A percentile compares a stretch with the other conserved stretches of the same genome.
Evolutionary conservation across 2,888 invertebrate genomes (phyloP).

Genomic region (Peribatodes rhomboidaria): DNA sequence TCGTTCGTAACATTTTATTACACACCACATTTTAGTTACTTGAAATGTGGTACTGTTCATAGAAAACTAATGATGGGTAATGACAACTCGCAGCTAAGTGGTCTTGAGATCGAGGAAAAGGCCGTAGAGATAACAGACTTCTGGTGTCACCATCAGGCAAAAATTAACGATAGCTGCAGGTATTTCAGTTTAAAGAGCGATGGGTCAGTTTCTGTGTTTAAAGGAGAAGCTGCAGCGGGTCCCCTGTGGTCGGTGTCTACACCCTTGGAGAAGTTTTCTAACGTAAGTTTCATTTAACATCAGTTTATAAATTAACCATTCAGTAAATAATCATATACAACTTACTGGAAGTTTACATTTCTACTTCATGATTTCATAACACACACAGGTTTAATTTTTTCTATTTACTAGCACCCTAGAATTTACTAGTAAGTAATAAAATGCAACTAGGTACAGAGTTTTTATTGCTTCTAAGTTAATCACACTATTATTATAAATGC

Average conservation of each 20-base stretch:
- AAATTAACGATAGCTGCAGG: conserved; percentile 84
- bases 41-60: conserved; percentile 24
- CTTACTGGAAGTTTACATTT: too few species aligned
- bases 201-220: conserved; percentile 90
- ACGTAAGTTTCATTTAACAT: conserved; percentile 83
- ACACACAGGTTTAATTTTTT: too few species aligned
- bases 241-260: conserved; percentile 88
- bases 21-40: neutral
- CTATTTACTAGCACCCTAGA: too few species aligned
- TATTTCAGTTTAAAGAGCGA: conserved; percentile 84
- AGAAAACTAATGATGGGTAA: conserved; percentile 89
- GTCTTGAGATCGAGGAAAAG: conserved; percentile 91
- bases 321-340: conserved; percentile 2
- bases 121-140: conserved; percentile 92
- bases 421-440: too few species aligned
- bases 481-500: too few species aligned
- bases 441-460: too few species aligned
- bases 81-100: conserved; percentile 90
- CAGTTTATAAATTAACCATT: neutral
- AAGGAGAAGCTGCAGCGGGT: conserved; percentile 90
- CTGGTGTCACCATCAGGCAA: conserved; percentile 91
- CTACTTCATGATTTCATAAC: too few species aligned
- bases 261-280: conserved; percentile 91
- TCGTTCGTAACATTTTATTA: neutral
- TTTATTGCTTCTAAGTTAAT: too few species aligned